Percentiles rank a stretch among this genome's conserved stretches.
These are phyloP conservation scores for Trogon melanurus DNA, from an alignment of 2,113 vertebrate genomes.

Conservation along the genomic window DNA sequence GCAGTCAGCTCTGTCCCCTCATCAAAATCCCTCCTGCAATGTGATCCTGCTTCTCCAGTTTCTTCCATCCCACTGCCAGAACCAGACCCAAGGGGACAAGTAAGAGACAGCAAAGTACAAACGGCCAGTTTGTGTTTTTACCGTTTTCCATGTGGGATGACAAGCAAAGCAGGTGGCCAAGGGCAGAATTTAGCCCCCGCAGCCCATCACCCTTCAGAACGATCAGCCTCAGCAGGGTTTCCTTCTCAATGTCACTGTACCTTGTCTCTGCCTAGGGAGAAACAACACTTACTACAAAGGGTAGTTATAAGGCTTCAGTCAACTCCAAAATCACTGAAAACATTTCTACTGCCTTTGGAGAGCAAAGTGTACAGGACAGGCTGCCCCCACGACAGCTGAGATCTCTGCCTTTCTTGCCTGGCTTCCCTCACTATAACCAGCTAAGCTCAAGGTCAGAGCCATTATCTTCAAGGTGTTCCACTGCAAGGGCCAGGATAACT, in stretches of 20 bases:
- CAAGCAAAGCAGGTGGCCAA: neutral
- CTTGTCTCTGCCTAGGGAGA: neutral
- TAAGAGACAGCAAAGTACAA: neutral
- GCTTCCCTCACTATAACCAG: neutral
- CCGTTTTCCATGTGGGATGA: neutral
- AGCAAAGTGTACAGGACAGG: neutral
- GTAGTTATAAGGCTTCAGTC: neutral
- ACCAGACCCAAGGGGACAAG: neutral
- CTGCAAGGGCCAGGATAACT: neutral
- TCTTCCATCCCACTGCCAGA: neutral
- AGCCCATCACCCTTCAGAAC: neutral
- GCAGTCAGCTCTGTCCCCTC: neutral
- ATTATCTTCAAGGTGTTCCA: neutral
- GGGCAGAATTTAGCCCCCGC: neutral
- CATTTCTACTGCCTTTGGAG: neutral
- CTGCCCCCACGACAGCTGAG: neutral
- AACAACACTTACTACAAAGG: neutral
- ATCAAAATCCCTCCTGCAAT: neutral
- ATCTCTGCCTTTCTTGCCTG: neutral
- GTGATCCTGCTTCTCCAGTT: constrained; percentile 2
- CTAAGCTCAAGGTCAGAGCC: neutral
- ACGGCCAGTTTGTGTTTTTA: neutral
- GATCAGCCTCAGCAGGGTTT: neutral
- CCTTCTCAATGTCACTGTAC: neutral
- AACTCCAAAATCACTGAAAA: neutral